Conservation (phyloP, 1,140 invertebrate species). For the Apis florea region DNA sequence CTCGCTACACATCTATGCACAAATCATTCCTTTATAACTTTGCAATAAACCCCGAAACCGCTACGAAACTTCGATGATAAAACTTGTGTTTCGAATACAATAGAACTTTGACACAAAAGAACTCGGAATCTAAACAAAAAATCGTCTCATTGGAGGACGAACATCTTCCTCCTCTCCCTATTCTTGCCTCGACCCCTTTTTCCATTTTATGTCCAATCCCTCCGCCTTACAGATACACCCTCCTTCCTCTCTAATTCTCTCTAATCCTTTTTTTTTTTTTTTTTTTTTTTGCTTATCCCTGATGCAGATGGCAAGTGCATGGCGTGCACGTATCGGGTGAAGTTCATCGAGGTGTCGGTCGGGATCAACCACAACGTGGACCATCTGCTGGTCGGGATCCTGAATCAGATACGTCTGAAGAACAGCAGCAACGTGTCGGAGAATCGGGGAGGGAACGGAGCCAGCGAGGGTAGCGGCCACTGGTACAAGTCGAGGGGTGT, state of each 20-base stretch:
- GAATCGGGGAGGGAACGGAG: conserved; percentile 73
- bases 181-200: not conserved
- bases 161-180: no score
- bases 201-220: no score
- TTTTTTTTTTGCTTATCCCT: no score
- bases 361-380: conserved; percentile 95
- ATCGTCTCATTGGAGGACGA: not conserved
- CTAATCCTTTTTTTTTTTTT: no score
- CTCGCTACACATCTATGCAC: no score
- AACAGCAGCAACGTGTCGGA: conserved; percentile 82
- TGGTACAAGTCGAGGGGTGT: conserved; percentile 92
- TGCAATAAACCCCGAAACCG: no score
- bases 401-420: conserved; percentile 91
- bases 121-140: not conserved
- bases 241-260: not conserved
- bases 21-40: no score
- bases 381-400: conserved; percentile 90
- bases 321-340: conserved; percentile 91
- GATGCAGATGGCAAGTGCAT: conserved; percentile 91
- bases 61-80: no score
- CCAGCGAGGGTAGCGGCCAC: conserved; percentile 74
- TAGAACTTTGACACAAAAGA: no score
- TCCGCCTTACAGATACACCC: not conserved
- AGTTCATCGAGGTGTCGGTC: conserved; percentile 94
- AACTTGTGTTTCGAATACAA: no score